Conservation (phyloP, 2,888 invertebrate genomes). For the Noctua pronuba region DNA sequence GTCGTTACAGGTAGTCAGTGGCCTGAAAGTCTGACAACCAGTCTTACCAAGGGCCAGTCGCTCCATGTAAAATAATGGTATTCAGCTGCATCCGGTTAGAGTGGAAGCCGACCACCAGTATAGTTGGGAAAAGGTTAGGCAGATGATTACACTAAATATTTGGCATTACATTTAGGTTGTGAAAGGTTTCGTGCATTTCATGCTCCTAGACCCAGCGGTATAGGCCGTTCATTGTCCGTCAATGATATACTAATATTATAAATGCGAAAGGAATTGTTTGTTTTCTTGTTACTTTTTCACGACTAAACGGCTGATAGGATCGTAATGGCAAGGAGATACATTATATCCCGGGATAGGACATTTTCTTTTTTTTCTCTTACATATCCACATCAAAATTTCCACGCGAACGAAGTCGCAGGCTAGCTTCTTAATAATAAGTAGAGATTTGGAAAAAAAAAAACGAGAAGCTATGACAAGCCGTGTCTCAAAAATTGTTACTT, state of each 20-base stretch:
- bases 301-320: too few species aligned
- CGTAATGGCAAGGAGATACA: too few species aligned
- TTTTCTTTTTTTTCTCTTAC: too few species aligned
- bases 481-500: conserved; percentile 5
- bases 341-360: too few species aligned
- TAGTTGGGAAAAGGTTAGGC: background rate
- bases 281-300: too few species aligned
- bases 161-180: background rate
- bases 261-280: too few species aligned
- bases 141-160: background rate
- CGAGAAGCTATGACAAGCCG: background rate
- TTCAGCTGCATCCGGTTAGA: background rate
- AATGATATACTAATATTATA: too few species aligned
- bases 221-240: background rate
- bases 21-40: background rate
- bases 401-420: too few species aligned
- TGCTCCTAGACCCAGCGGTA: background rate
- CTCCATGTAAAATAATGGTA: background rate
- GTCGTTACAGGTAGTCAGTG: background rate
- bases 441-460: background rate
- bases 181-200: background rate
- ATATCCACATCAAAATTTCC: too few species aligned
- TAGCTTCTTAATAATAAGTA: background rate
- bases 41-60: background rate
- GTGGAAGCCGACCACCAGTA: background rate